Conservation (phyloP, 2,888 invertebrate species). For the Ypsolopha scabrella region DNA sequence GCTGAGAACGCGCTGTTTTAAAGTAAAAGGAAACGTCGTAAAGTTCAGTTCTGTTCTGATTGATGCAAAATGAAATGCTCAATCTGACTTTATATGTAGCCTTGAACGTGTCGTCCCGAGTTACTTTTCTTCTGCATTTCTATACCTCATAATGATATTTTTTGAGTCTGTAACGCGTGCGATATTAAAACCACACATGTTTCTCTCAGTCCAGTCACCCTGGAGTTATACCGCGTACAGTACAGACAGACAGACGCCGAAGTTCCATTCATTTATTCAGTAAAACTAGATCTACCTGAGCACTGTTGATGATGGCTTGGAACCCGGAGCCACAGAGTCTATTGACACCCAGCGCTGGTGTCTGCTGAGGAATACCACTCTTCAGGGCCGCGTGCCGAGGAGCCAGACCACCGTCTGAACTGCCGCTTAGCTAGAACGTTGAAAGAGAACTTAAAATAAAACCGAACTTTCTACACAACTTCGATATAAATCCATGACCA, state of each 20-base stretch:
- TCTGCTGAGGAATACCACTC: conserved; percentile 84
- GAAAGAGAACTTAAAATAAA: background rate
- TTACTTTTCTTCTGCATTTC: background rate
- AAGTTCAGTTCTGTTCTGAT: no score
- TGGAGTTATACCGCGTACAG: no score
- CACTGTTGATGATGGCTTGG: conserved; percentile 91
- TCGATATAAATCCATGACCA: no score
- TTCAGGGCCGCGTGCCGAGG: conserved; percentile 88
- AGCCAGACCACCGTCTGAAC: conserved; percentile 88
- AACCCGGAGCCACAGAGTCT: conserved; percentile 98
- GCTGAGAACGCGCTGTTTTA: no score
- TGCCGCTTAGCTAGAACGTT: conserved; percentile 65
- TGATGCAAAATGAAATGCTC: no score
- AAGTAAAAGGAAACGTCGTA: no score
- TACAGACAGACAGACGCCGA: background rate
- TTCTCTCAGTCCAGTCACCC: no score
- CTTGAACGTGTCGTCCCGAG: background rate
- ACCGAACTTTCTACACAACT: no score
- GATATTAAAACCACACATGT: no score
- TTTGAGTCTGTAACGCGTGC: background rate
- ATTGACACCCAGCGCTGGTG: conserved; percentile 89
- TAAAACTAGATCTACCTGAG: conserved; percentile 73
- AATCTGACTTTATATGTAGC: no score
- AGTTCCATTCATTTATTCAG: background rate
- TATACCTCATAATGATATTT: background rate